phyloP scores from a whole-genome alignment of 53 echinoderm and acorn worm genomes.

The Glandiceps talaboti region DNA sequence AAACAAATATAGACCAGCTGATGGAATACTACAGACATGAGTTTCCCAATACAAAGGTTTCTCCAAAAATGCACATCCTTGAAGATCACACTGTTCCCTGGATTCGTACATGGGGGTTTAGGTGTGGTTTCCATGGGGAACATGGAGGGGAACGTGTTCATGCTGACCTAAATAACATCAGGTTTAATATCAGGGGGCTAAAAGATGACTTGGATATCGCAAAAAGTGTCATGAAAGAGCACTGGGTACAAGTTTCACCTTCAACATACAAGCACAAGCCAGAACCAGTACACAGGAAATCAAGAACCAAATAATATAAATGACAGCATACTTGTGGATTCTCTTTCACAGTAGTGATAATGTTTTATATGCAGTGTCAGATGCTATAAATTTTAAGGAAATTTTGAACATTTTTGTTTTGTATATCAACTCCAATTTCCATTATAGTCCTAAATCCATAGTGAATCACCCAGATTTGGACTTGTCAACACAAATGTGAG shows the following conservation, averaged over 20 bases:
- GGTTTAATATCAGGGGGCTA: conserved; percentile 22
- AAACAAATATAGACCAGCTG: conserved; percentile 2
- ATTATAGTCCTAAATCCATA: neutral
- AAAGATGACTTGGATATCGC: conserved; percentile 19
- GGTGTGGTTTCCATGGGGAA: conserved; percentile 25
- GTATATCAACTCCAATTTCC: neutral
- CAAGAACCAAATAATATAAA: neutral
- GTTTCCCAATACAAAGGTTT: conserved; percentile 13
- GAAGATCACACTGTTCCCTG: conserved; percentile 17
- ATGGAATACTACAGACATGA: conserved; percentile 14
- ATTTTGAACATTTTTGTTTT: neutral
- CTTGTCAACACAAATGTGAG: neutral
- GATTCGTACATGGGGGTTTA: conserved; percentile 11
- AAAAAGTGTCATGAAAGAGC: conserved; percentile 10
- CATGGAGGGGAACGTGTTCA: conserved; percentile 25
- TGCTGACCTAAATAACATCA: conserved; percentile 20
- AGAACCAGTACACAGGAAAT: neutral
- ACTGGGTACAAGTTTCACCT: conserved; percentile 17
- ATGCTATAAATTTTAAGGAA: neutral
- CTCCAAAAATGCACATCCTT: conserved; percentile 27
- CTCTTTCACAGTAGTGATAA: too few relatives aligned
- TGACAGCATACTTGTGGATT: neutral
- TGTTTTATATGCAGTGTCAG: neutral
- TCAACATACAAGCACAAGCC: neutral
- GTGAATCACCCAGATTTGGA: neutral